A percentile compares a stretch with the other conserved stretches of the same genome.
phyloP scores from a whole-genome alignment of 2,888 invertebrate species.

The Calameuta idolon region DNA sequence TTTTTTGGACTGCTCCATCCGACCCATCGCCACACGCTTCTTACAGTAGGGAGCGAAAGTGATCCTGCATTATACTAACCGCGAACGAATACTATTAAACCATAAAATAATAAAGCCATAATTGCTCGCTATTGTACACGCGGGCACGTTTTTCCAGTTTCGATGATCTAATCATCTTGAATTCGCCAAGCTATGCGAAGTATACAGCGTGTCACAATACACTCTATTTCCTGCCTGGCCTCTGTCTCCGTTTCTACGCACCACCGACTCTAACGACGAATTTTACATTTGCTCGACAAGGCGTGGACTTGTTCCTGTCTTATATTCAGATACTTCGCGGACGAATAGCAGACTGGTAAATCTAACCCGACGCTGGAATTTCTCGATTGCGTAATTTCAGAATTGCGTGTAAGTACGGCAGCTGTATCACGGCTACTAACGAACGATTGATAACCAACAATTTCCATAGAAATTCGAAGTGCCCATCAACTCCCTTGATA shows the following conservation, averaged over 20 bases:
- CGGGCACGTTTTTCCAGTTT: neutral
- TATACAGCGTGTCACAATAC: slow-evolving; percentile 28
- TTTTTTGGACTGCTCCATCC: neutral
- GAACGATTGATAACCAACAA: neutral
- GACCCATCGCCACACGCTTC: neutral
- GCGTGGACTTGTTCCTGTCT: neutral
- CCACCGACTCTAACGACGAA: slow-evolving; percentile 4
- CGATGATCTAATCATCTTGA: slow-evolving; percentile 1
- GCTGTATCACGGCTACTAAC: neutral
- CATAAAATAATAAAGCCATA: too few relatives aligned
- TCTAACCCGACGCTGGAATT: neutral
- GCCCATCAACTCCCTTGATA: neutral
- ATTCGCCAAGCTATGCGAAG: slow-evolving; percentile 28
- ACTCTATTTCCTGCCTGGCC: slow-evolving; percentile 32
- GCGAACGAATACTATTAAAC: too few relatives aligned
- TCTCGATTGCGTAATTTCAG: neutral
- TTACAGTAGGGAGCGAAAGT: too few relatives aligned
- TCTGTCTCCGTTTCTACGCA: slow-evolving; percentile 17
- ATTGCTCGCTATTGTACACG: neutral
- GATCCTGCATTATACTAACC: too few relatives aligned
- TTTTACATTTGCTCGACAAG: neutral
- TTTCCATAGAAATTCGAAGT: neutral
- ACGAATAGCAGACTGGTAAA: neutral
- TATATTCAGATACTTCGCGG: neutral
- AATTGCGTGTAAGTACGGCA: neutral